Base-by-base conservation (phyloP, 2,797 vertebrate genomes). In the Pogoniulus pusillus region DNA sequence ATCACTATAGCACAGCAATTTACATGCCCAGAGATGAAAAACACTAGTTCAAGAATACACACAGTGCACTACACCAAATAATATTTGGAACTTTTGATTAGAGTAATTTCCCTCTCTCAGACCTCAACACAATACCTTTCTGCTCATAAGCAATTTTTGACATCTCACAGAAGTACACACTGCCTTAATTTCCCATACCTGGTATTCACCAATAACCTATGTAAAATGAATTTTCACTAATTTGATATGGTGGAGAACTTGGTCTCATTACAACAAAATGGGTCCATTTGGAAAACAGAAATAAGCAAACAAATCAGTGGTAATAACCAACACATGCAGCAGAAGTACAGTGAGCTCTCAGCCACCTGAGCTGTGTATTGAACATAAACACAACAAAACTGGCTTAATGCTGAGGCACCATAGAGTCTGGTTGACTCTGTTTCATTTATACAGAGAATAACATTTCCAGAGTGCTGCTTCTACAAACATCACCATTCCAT, bases 361-460 rank as follows among this genome's bases (percentile, higher is more conserved):
- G 16, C 13, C 4, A 2, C 20, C 19, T 0, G 0, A 70, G 24
- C 1, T 37, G 45, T 35, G 7, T 19, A 45, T 73, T 54, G 58
- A 43, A 49, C 39, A 39, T 8, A 27, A 43, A 66, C 47, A 76
- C 16, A 77, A 89, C 10, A 11, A 11, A 72, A 60, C 35, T 22
- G 29, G 29, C 10, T 76, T 82, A 77, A 66, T 59, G 47, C 32
- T 47, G 7, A 90, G 53, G 58, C 26, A 74, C 18, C 65, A 15
- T 64, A 35, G 24, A 32, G 14, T 85, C 74, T 82, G 43, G 29
- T 8, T 65, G 26, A 85, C 79, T 77, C 86, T 71, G 30, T 64
- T 68, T 81, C 4, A 63, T 65, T 65, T 74, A 34, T 30, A 59
- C 13, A 26, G 22, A 84, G 30, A 84, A 79, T 14, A 22, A 70